Evolutionary conservation across 2,797 vertebrate species (phyloP).

Genomic region (Pampus argenteus): DNA sequence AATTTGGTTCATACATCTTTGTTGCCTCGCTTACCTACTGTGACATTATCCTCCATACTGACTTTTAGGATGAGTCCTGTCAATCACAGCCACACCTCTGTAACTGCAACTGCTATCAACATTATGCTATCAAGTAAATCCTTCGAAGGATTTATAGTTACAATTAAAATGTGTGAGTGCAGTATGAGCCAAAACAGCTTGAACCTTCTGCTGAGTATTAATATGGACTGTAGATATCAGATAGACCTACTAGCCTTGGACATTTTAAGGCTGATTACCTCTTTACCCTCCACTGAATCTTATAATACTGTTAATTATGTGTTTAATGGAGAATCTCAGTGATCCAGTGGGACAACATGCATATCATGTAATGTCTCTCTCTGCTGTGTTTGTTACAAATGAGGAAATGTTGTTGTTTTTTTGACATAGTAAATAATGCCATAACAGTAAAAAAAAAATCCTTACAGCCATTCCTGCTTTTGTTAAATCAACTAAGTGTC

Average conservation of each 20-base stretch:
- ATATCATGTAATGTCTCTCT: neutral
- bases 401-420: neutral
- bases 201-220: constrained; percentile 28
- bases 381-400: neutral
- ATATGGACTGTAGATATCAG: constrained; percentile 30
- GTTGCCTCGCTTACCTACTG: too few species aligned
- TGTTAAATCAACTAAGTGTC: neutral
- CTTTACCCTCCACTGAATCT: constrained; percentile 35
- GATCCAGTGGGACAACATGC: constrained; percentile 13
- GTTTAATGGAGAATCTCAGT: constrained; percentile 52
- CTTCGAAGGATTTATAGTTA: constrained; percentile 28
- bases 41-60: neutral
- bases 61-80: constrained; percentile 1
- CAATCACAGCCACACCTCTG: constrained; percentile 19
- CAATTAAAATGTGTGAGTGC: constrained; percentile 12
- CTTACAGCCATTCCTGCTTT: neutral
- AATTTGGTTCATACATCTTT: neutral
- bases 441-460: constrained; percentile 1
- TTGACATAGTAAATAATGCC: neutral
- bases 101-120: constrained; percentile 13
- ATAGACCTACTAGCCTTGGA: constrained; percentile 21
- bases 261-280: constrained; percentile 46
- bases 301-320: constrained; percentile 28
- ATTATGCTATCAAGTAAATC: constrained; percentile 29
- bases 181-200: constrained; percentile 19